Evolutionary conservation across 2,797 vertebrate species (phyloP).

Genomic region (Pipistrellus pygmaeus): DNA sequence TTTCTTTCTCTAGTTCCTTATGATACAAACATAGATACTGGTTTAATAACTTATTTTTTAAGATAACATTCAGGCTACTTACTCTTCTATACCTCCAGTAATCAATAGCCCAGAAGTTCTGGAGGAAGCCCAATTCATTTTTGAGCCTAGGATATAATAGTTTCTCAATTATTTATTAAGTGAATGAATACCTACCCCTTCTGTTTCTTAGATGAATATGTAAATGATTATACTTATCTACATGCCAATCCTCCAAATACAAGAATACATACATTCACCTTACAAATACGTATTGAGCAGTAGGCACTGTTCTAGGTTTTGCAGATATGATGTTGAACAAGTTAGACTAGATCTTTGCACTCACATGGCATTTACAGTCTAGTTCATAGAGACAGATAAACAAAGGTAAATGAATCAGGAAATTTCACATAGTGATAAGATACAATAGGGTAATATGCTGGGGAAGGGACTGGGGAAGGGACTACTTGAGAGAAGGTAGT

Average conservation of each 20-base stretch:
- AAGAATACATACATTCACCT: background rate
- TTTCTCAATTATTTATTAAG: conserved; percentile 9
- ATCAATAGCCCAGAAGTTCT: background rate
- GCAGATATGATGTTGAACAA: background rate
- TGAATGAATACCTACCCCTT: background rate
- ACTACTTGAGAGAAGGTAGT: background rate
- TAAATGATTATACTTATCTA: background rate
- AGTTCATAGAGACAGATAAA: background rate
- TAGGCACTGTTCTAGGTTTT: background rate
- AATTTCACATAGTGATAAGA: background rate
- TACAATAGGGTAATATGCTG: background rate
- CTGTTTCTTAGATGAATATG: background rate
- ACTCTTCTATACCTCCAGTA: background rate
- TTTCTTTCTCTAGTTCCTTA: conserved; percentile 1
- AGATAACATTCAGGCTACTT: background rate
- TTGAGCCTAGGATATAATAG: background rate
- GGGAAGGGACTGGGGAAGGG: background rate
- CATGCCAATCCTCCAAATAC: background rate
- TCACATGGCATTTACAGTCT: conserved; percentile 19
- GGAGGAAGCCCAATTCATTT: background rate
- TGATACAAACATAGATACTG: background rate
- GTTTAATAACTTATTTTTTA: background rate
- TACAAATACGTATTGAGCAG: background rate
- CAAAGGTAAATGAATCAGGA: background rate
- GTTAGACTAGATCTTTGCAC: conserved; percentile 41